Percentiles rank a stretch among this genome's conserved stretches.
Evolutionary conservation across 2,113 vertebrate species (phyloP).

Genomic region (Salvelinus namaycush): DNA sequence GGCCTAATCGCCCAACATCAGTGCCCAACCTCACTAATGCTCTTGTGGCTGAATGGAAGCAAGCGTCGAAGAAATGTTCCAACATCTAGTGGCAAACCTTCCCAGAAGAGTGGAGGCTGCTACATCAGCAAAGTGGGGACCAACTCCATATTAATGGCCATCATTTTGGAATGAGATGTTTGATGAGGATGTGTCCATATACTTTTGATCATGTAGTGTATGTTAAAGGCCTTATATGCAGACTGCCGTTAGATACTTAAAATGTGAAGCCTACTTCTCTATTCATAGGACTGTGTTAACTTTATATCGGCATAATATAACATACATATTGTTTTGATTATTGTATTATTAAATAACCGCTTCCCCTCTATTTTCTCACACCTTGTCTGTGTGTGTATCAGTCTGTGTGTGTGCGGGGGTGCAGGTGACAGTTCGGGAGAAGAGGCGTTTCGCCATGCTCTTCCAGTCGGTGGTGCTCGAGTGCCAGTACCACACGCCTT

Average conservation of each 20-base stretch:
- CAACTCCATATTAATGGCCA: too few relatives aligned
- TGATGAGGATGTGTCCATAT: too few relatives aligned
- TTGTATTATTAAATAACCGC: neutral
- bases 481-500: constrained; percentile 90
- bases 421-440: constrained; percentile 85
- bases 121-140: too few relatives aligned
- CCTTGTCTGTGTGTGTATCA: constrained; percentile 57
- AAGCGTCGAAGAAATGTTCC: too few relatives aligned
- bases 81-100: too few relatives aligned
- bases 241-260: neutral
- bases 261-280: neutral
- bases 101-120: too few relatives aligned
- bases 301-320: too few relatives aligned
- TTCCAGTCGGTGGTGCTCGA: constrained; percentile 92
- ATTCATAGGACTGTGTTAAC: neutral
- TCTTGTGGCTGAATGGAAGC: too few relatives aligned
- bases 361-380: neutral
- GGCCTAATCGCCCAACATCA: too few relatives aligned
- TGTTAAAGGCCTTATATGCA: neutral
- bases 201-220: too few relatives aligned
- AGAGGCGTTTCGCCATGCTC: constrained; percentile 88
- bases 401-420: constrained; percentile 77
- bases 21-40: too few relatives aligned
- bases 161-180: too few relatives aligned
- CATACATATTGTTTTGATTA: neutral